phyloP scores from a whole-genome alignment of 2,113 vertebrate species.

The Silurus meridionalis region DNA sequence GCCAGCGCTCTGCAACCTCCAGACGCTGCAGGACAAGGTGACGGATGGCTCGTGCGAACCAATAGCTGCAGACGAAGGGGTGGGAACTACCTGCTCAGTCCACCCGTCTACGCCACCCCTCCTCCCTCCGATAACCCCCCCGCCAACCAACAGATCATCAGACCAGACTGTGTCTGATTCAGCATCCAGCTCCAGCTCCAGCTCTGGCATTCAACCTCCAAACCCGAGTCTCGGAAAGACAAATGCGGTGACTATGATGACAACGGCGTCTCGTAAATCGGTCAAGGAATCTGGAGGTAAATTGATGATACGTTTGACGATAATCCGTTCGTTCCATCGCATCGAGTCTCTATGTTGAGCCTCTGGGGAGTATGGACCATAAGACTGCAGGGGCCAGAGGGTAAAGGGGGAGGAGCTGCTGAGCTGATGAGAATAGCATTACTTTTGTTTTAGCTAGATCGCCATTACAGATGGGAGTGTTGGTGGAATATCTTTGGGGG shows the following conservation, averaged over 20 bases:
- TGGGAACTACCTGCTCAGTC: conserved; percentile 56
- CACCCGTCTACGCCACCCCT: conserved; percentile 39
- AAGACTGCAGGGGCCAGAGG: conserved; percentile 53
- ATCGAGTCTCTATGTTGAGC: conserved; percentile 26
- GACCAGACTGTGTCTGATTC: conserved; percentile 79
- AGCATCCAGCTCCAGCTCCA: conserved; percentile 71
- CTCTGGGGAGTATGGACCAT: conserved; percentile 51
- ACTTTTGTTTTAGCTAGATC: conserved; percentile 51
- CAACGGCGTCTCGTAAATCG: conserved; percentile 24
- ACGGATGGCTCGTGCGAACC: conserved; percentile 77
- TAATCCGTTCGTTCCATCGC: conserved; percentile 41
- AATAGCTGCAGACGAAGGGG: conserved; percentile 79
- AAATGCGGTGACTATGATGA: conserved; percentile 59
- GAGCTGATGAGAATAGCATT: conserved; percentile 52
- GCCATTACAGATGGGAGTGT: conserved; percentile 35
- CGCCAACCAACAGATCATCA: conserved; percentile 58
- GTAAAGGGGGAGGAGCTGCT: conserved; percentile 52
- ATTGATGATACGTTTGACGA: conserved; percentile 30
- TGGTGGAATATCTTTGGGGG: conserved; percentile 1
- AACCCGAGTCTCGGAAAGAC: conserved; percentile 54
- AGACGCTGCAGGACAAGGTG: conserved; percentile 73
- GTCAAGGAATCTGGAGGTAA: conserved; percentile 58
- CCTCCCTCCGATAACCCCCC: conserved; percentile 71
- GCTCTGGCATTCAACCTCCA: conserved; percentile 36
- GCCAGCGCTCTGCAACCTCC: conserved; percentile 66